phyloP scores from a whole-genome alignment of 2,888 invertebrate species.

The Caenorhabditis doughertyi region DNA sequence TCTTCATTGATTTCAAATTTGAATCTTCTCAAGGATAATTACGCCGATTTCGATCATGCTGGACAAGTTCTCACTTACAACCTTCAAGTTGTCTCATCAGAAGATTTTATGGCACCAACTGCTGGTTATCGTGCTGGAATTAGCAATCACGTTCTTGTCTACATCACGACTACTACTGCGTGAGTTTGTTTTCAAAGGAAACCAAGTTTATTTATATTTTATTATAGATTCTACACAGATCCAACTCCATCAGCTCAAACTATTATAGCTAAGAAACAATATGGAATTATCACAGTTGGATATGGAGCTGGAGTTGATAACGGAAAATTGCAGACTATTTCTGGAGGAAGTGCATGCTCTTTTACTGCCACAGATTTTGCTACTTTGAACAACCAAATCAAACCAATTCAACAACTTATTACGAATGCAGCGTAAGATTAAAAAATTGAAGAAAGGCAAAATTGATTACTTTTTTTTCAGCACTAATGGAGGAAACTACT shows the following conservation, averaged over 20 bases:
- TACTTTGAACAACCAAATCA: conserved; percentile 44
- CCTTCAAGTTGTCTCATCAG: conserved; percentile 38
- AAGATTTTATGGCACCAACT: conserved; percentile 40
- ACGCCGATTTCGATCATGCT: conserved; percentile 58
- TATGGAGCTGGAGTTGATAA: conserved; percentile 56
- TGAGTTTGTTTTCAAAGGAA: neutral
- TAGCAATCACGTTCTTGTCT: conserved; percentile 69
- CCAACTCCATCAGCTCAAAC: conserved; percentile 53
- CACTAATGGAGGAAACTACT: neutral
- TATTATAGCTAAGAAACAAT: conserved; percentile 49
- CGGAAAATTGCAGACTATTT: conserved; percentile 50
- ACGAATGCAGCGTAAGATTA: neutral
- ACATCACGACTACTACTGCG: conserved; percentile 65
- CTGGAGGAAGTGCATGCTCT: conserved; percentile 65
- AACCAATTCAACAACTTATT: conserved; percentile 5
- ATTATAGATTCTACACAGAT: conserved; percentile 60
- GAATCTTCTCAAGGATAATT: conserved; percentile 36
- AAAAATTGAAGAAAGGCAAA: neutral
- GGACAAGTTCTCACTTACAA: conserved; percentile 62
- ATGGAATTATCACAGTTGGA: conserved; percentile 69
- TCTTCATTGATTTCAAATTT: conserved; percentile 45
- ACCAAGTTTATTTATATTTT: no score
- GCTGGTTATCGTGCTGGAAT: conserved; percentile 62
- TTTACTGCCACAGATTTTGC: conserved; percentile 57
- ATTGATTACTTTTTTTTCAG: neutral